These are phyloP conservation scores for Momotus momota DNA, from an alignment of 2,797 vertebrate species.

Conservation along the genomic window DNA sequence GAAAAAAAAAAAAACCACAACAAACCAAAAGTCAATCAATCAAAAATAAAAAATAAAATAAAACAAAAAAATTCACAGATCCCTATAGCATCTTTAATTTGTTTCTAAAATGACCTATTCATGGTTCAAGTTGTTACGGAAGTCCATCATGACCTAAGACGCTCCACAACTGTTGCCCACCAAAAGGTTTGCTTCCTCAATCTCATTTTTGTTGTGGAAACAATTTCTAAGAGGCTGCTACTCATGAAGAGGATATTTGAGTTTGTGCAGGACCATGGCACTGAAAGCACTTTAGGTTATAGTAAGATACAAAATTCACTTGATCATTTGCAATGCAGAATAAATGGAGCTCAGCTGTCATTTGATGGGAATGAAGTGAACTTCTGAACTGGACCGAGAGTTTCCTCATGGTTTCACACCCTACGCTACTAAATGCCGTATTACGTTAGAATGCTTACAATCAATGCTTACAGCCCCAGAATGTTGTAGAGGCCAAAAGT, in stretches of 20 bases:
- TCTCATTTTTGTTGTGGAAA: background rate
- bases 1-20: background rate
- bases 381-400: background rate
- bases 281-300: background rate
- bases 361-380: background rate
- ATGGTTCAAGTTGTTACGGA: background rate
- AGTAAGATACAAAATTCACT: background rate
- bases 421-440: background rate
- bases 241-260: background rate
- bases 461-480: rapidly evolving
- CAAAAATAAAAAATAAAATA: background rate
- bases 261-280: background rate
- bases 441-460: background rate
- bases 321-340: background rate
- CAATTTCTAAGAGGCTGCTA: background rate
- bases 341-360: background rate
- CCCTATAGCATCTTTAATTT: background rate
- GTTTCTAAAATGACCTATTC: background rate
- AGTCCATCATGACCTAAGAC: background rate
- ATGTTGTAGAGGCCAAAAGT: background rate
- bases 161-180: background rate
- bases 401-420: background rate
- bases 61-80: background rate
- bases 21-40: too few species aligned
- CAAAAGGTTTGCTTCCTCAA: background rate